These are phyloP conservation scores for Ctena decussata DNA, from an alignment of 2,888 invertebrate species.

Conservation along the genomic window DNA sequence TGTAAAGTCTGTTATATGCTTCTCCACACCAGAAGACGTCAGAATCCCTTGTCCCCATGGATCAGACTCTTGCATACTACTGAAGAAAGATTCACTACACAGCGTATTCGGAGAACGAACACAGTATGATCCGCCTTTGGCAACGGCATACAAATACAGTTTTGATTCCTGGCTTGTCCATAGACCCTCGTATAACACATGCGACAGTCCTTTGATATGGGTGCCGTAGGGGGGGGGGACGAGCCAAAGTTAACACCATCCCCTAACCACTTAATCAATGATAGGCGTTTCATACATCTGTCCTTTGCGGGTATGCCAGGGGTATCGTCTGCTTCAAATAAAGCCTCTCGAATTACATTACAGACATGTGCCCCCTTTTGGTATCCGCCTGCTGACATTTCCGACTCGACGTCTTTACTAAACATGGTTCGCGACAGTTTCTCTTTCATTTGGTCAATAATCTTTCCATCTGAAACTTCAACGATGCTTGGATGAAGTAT, in stretches of 20 bases:
- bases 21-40: too few relatives aligned
- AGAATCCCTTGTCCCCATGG: background rate
- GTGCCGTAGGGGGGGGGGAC: background rate
- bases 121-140: background rate
- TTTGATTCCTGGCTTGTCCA: background rate
- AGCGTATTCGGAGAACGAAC: background rate
- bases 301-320: constrained; percentile 28
- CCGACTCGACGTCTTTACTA: constrained; percentile 5
- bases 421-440: constrained; percentile 13
- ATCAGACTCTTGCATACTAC: background rate
- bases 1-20: too few relatives aligned
- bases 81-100: background rate
- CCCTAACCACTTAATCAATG: background rate
- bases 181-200: background rate
- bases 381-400: background rate
- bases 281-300: background rate
- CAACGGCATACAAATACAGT: background rate
- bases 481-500: constrained; percentile 8
- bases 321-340: constrained; percentile 27
- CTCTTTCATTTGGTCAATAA: constrained; percentile 36
- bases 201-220: background rate
- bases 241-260: background rate
- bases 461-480: constrained; percentile 28
- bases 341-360: constrained; percentile 14
- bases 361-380: constrained; percentile 20